These are phyloP conservation scores for Phalacrocorax brasilianus DNA, from an alignment of 2,113 vertebrate genomes.

Conservation along the genomic window DNA sequence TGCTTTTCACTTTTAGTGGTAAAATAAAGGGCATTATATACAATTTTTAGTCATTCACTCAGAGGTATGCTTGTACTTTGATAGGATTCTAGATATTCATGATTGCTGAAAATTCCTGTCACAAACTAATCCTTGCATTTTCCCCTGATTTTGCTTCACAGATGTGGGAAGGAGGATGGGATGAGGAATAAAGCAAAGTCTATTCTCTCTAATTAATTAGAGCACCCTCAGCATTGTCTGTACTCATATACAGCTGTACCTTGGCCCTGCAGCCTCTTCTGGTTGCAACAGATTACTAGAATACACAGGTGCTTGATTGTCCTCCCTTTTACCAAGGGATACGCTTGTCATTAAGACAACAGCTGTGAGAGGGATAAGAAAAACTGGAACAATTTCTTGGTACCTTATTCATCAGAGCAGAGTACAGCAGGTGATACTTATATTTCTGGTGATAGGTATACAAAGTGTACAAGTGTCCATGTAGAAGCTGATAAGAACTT, in stretches of 20 bases:
- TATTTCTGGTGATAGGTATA: background rate
- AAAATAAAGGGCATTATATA: background rate
- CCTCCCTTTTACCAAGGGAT: background rate
- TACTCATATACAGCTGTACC: background rate
- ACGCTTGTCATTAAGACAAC: background rate
- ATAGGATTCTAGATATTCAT: background rate
- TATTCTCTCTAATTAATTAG: background rate
- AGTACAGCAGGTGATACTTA: background rate
- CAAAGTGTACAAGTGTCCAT: background rate
- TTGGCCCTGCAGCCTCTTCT: background rate
- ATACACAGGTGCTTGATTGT: background rate
- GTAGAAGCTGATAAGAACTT: background rate
- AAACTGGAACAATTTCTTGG: background rate
- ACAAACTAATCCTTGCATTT: background rate
- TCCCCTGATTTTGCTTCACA: background rate
- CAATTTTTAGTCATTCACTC: background rate
- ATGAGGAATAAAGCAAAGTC: background rate
- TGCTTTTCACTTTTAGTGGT: background rate
- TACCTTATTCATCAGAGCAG: background rate
- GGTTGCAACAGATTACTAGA: background rate
- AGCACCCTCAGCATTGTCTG: background rate
- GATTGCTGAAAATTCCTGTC: background rate
- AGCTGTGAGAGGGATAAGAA: rapidly evolving
- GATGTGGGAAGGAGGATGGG: background rate
- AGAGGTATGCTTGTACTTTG: background rate